Base-by-base conservation (phyloP, 2,113 vertebrate genomes). In the Zosterops japonicus region DNA sequence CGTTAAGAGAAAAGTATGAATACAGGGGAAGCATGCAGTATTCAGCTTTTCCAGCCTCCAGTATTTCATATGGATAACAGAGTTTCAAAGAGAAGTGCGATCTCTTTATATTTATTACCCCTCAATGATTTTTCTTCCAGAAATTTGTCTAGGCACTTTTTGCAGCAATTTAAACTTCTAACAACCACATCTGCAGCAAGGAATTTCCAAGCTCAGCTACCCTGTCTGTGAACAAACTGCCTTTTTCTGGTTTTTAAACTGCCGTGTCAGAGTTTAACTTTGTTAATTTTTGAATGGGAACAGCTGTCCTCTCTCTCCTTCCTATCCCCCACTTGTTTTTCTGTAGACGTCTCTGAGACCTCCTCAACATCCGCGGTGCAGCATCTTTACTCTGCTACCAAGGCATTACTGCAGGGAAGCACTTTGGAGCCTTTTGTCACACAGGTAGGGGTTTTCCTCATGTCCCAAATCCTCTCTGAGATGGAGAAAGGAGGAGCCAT, bases 181-280 rank as follows among this genome's bases (percentile, higher is more conserved):
- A 52, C 33, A 86, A 65, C 50, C 46, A 74, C 80, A 86, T 86
- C 68, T 91, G 91, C 91, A 92, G 68, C 36, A 50, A 81, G 68
- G 52, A 89, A 92, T 75, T 87, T 90, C 77, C 77, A 76, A 88
- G 91, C 75, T 94, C 76, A 61, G 80, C 89, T 83, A 56, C 41
- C 41, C 42, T 31, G 29, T 33, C 57, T 86, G 57, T 47, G 63
- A 70, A 60, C 70, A 86, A 95, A 53, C n/a, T 55, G 68, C 59
- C 50, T 65, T 44, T 88, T 75, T 23, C 42, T 36, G 63, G 25
- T 60, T 88, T 80, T 86, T 35, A 53, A 94, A 67, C n/a, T 65
- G 83, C 75, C 28, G 1, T 24, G 24, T 68, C 41, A 28, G 94
- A 75, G 50, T 80, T 82, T 86, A 77, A 77, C 72, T 77, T 77